Evolutionary conservation across 2,888 invertebrate genomes (phyloP).

Genomic region (Macaria liturata): DNA sequence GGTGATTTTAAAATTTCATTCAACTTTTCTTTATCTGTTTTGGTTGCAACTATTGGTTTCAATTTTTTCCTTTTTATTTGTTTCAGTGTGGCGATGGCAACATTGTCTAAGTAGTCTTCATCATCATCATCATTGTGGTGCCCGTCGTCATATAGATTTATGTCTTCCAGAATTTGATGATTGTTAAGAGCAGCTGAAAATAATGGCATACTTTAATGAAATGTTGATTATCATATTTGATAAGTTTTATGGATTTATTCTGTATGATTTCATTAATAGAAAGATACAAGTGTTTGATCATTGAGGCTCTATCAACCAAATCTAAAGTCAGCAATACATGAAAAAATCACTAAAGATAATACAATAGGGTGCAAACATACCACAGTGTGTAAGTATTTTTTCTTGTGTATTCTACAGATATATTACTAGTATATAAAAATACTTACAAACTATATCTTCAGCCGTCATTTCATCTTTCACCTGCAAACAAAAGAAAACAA

Average conservation of each 20-base stretch:
- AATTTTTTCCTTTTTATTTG: slow-evolving; percentile 54
- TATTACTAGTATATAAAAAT: too few species aligned
- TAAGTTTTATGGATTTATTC: too few species aligned
- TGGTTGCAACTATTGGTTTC: slow-evolving; percentile 49
- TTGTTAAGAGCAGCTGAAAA: slow-evolving; percentile 55
- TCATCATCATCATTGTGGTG: slow-evolving; percentile 46
- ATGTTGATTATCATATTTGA: too few species aligned
- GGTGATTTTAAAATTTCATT: slow-evolving; percentile 56
- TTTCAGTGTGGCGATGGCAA: slow-evolving; percentile 64
- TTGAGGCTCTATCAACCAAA: too few species aligned
- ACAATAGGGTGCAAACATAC: too few species aligned
- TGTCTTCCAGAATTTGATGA: slow-evolving; percentile 49
- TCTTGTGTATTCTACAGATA: too few species aligned
- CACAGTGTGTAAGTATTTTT: too few species aligned
- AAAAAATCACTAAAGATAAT: too few species aligned
- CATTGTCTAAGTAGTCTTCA: slow-evolving; percentile 57
- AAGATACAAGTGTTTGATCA: too few species aligned
- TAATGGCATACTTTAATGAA: too few species aligned
- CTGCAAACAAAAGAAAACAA: slow-evolving; percentile 44
- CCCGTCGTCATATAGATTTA: slow-evolving; percentile 42
- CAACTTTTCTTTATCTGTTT: slow-evolving; percentile 54
- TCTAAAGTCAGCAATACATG: too few species aligned
- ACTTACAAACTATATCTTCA: slow-evolving; percentile 71
- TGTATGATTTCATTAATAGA: too few species aligned
- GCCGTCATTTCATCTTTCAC: slow-evolving; percentile 70